Percentiles rank a stretch among this genome's conserved stretches.
Conservation (phyloP, 2,888 invertebrate genomes). For the Sinopyrophorus schimmeli region DNA sequence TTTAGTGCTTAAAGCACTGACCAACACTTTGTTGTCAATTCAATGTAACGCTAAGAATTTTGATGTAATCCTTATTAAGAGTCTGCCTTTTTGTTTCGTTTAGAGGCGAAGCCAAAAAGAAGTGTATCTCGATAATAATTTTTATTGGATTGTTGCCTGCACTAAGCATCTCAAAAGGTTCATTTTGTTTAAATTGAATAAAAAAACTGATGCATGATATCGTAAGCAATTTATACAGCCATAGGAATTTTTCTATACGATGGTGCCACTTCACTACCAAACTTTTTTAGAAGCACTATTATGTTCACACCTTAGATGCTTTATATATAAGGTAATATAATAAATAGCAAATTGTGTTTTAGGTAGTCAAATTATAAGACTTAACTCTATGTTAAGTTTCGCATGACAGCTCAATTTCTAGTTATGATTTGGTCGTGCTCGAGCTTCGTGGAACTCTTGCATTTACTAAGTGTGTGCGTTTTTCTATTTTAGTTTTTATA, state of each 20-base stretch:
- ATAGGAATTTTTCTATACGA: slow-evolving; percentile 41
- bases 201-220: too few relatives aligned
- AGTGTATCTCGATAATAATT: too few relatives aligned
- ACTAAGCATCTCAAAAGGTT: too few relatives aligned
- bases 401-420: slow-evolving; percentile 50
- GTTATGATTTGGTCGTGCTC: slow-evolving; percentile 38
- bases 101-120: too few relatives aligned
- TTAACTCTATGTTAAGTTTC: slow-evolving; percentile 38
- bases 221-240: slow-evolving; percentile 50
- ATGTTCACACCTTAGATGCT: slow-evolving; percentile 49
- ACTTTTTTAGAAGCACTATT: slow-evolving; percentile 49
- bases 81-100: too few relatives aligned
- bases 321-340: slow-evolving; percentile 43
- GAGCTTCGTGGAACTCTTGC: slow-evolving; percentile 38
- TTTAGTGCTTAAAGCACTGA: slow-evolving; percentile 8
- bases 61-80: slow-evolving; percentile 1
- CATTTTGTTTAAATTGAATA: too few relatives aligned
- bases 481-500: slow-evolving; percentile 2
- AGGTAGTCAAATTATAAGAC: slow-evolving; percentile 39
- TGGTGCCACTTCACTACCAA: slow-evolving; percentile 50
- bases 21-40: slow-evolving; percentile 14
- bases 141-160: too few relatives aligned
- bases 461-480: slow-evolving; percentile 20
- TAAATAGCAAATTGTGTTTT: slow-evolving; percentile 51
- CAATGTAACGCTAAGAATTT: slow-evolving; percentile 2